Base-by-base conservation (phyloP, 2,888 invertebrate species). In the Dolichomitus sp. region DNA sequence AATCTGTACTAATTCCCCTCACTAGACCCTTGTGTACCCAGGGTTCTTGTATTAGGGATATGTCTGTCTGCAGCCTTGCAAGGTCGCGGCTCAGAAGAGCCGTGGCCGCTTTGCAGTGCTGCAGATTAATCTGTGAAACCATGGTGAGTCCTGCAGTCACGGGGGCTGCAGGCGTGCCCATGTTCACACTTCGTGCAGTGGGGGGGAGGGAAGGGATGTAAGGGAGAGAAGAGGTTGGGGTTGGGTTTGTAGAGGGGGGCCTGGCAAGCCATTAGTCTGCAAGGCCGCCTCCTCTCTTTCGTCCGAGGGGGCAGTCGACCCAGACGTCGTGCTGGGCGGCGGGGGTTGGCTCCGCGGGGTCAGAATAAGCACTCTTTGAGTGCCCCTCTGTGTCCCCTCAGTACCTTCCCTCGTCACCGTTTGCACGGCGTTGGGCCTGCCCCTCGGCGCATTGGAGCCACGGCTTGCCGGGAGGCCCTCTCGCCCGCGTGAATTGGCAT, bases 61-160 rank as follows among this genome's bases (percentile, higher is more conserved):
- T 48, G 74, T 76, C 63, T 70, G 70, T 78, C 12, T 80, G 74
- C 80, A 33, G 40, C 66, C 42, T 17, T 45, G 69, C 76, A 5
- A 78, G 80, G 70, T 69, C 77, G 1, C 48, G 57, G 48, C 74
- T 68, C 0, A 54, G 30, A 0, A 82, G 4, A 42, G 76, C 80
- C 33, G 82, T 42, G 57, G 77, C 77, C 73, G 77, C 82, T 14
- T 63, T 80, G 70, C 72, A 77, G 30, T 84, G 78, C 23, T 78
- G 78, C 76, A 83, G 23, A 75, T 83, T 75, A 2, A 61, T 79
- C 14, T 81, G 83, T 14, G 80, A 68, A 65, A 81, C 63, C 4
- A 1, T 48, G 45, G n/a, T 37, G 14, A 5, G 1, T 11, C 45
- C 30, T 6, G n/a, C 77, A 1, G 59, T 37, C 48, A 59, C 11